A percentile compares a stretch with the other conserved stretches of the same genome.
These are phyloP conservation scores for Diplodus sargus DNA, from an alignment of 2,797 vertebrate genomes.

Conservation along the genomic window DNA sequence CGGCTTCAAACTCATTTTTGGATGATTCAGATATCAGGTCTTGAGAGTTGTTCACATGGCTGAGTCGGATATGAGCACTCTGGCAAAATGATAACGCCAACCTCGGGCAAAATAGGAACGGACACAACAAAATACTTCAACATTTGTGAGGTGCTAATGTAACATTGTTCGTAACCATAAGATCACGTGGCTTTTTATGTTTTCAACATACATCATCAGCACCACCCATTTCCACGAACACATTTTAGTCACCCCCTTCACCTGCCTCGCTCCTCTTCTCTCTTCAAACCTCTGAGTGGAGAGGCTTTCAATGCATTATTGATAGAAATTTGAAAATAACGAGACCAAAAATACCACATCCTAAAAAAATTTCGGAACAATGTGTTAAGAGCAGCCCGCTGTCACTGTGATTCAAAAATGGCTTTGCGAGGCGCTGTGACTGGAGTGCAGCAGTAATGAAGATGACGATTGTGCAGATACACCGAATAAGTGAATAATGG, in stretches of 20 bases:
- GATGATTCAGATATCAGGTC: not conserved
- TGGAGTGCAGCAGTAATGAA: constrained; percentile 58
- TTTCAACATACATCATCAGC: not conserved
- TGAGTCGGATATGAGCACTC: not conserved
- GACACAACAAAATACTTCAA: not conserved
- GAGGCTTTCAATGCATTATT: constrained; percentile 27
- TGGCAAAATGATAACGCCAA: not conserved
- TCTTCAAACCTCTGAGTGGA: constrained; percentile 9
- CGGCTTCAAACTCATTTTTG: not conserved
- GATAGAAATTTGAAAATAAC: constrained; percentile 23
- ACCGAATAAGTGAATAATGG: constrained; percentile 79
- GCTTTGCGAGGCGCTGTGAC: constrained; percentile 33
- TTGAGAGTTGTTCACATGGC: no score
- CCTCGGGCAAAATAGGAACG: not conserved
- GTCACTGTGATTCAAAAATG: constrained; percentile 34
- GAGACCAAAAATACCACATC: constrained; percentile 6
- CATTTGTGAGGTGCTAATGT: not conserved
- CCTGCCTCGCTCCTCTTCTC: constrained; percentile 7
- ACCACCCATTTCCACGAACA: not conserved
- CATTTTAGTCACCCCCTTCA: not conserved
- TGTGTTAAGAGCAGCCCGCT: constrained; percentile 30
- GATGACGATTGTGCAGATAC: constrained; percentile 47
- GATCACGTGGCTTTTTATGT: not conserved
- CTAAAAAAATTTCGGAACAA: constrained; percentile 30
- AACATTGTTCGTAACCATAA: not conserved